Evolutionary conservation across 2,113 vertebrate species (phyloP), one percentile per base, ranked within the genome.

Genomic region (Aegithalos caudatus): DNA sequence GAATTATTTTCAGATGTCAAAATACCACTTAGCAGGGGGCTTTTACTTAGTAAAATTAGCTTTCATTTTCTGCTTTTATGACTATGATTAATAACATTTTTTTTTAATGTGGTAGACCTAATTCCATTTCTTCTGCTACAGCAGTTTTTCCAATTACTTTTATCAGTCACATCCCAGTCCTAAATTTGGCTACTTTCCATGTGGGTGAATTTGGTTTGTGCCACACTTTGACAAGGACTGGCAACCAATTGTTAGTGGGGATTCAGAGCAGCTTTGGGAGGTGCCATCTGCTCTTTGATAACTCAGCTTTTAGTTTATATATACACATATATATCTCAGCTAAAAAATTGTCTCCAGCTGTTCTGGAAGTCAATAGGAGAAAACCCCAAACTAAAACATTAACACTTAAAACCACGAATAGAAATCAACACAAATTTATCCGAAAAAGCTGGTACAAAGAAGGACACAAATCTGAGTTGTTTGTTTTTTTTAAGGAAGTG

Each of bases 1-100:
- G 92, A 96, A 87, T 92, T 93, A 94, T 91, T 95, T 94, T 88
- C 91, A 88, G 71, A 81, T 96, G 90, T 90, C 90, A 97, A 79
- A 97, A 89, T 58, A 89, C 67, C 89, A 91, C 81, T 94, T 93
- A 84, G 87, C 40, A 64, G 73, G 70, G 61, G 28, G 71, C 69
- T 93, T 92, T 73, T 87, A 81, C 84, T 96, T 81, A 74, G 84
- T 60, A 90, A 87, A 91, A 95, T 94, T 85, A 91, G 73, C 81
- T 85, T 66, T 93, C 19, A 81, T 91, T 91, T 83, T 94, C 78
- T 81, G 60, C 77, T 72, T 89, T 89, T 79, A 91, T 3, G 6
- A 60, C 58, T 85, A n/a, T 71, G 77, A 91, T 86, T 95, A 87
- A 72, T 91, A 80, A 65, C 54, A 3, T 28, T 86, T 71, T 28